Evolutionary conservation across 2,113 vertebrate genomes (phyloP), one percentile per base, ranked within the genome.

Genomic region (Etheostoma cragini): DNA sequence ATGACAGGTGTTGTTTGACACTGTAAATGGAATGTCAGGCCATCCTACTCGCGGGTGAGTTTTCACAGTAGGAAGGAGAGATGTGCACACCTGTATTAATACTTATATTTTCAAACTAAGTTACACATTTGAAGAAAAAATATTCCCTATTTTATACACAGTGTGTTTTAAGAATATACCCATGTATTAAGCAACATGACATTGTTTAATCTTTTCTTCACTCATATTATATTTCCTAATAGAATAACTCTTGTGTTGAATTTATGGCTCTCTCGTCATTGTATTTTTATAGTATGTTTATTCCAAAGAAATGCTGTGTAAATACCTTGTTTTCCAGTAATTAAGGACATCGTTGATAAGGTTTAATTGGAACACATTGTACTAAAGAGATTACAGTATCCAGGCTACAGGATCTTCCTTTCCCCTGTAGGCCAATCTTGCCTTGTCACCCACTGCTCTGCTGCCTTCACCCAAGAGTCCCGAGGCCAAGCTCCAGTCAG

Each of bases 391-490:
- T 80, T 70, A 53, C n/a, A 49, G 45, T 10, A 1, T 33, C 17
- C 45, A 26, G 52, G 56, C 24, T 61, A 80, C 56, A 85, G 46
- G 52, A 78, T 82, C 16, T 80, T 60, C 4, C 56, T 60, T 21
- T 35, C 21, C 50, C 57, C 75, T 85, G 45, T 80, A 96, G 95
- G 95, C 95, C 70, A 95, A 95, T 84, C 94, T 95, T 3, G 87
- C 94, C 17, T 70, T 95, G 86, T 91, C 94, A 4, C 94, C 94
- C 73, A 92, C 86, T 5, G 50, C 92, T 67, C 86, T 95, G 81
- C 84, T 94, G 78, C 89, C 92, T 35, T 85, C 93, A 21, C 79
- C 91, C 26, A 95, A 92, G 85, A 92, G 71, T 68, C 88, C 92
- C 1, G 94, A 95, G 62, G 82, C 85, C 50, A 95, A 94, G 73